Evolutionary conservation across 2,888 invertebrate species (phyloP).

Genomic region (Microdon myrmicae): DNA sequence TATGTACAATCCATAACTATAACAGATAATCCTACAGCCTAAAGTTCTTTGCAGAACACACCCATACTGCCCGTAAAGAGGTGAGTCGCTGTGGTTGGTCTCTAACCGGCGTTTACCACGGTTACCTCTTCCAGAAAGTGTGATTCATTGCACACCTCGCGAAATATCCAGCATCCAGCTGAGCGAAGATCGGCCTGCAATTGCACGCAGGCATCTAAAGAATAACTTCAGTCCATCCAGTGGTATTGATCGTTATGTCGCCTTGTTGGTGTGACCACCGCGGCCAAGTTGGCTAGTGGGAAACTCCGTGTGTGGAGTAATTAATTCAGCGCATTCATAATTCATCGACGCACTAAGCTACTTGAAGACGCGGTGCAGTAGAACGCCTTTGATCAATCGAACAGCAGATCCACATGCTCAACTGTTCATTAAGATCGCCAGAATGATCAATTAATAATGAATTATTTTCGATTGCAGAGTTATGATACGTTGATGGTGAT

Average conservation of each 20-base stretch:
- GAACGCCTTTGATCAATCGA: slow-evolving; percentile 39
- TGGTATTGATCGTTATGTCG: slow-evolving; percentile 25
- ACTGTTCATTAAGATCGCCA: slow-evolving; percentile 43
- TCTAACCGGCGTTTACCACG: slow-evolving; percentile 21
- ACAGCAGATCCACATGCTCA: slow-evolving; percentile 44
- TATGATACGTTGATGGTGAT: slow-evolving; percentile 47
- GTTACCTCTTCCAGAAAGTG: slow-evolving; percentile 41
- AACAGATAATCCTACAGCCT: too few relatives aligned
- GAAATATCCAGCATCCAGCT: slow-evolving; percentile 37
- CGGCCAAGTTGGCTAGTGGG: slow-evolving; percentile 9
- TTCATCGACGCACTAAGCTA: slow-evolving; percentile 33
- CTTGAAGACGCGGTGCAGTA: slow-evolving; percentile 5
- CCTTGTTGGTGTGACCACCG: background rate
- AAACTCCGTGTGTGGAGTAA: slow-evolving; percentile 34
- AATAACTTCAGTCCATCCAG: slow-evolving; percentile 3
- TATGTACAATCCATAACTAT: too few relatives aligned
- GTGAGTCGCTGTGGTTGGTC: slow-evolving; percentile 45
- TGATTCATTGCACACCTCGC: slow-evolving; percentile 45
- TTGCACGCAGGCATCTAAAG: slow-evolving; percentile 24
- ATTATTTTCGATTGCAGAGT: slow-evolving; percentile 45
- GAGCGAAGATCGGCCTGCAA: slow-evolving; percentile 14
- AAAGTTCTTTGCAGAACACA: too few relatives aligned
- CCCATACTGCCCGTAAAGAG: slow-evolving; percentile 47
- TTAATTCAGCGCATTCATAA: slow-evolving; percentile 50
- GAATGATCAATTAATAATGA: slow-evolving; percentile 50